Evolutionary conservation across 30 jellyfish, hydroid and myxozoan species (phyloP), one percentile per base, ranked within the genome.

Genomic region (Aurelia coerulea): DNA sequence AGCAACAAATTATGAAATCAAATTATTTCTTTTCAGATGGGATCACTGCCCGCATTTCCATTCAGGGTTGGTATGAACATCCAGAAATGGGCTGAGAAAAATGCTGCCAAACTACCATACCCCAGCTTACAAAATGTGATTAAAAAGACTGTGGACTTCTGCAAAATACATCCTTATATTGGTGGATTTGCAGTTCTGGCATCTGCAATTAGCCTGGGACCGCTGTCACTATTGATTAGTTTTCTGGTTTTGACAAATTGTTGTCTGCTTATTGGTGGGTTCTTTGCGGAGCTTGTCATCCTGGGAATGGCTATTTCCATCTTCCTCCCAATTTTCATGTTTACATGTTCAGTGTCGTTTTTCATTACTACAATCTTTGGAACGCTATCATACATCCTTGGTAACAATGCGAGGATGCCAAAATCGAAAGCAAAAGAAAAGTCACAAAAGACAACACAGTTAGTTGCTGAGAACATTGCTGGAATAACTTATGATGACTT

Each of bases 61-160:
- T 62, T 77, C 66, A 77, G 54, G 52, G 69, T 62, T 77, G 78
- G 78, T 23, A 60, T 77, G 46, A 76, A 39, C 32, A 41, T 77
- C 23, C 33, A 77, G 46, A 77, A n/a, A 32, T 77, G 87, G 87
- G 78, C 78, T 7, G 87, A 77, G 65, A 62, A 77, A 65, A 60
- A 60, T 18, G 29, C 68, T 1, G 78, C 18, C 1, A 13, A 37
- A 12, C 37, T 77, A 46, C 29, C n/a, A 15, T 49, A 34, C 56
- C 87, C 87, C 11, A 14, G 18, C 8, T n/a, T 77, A 19, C 63
- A 60, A 37, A 29, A 60, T 5, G 16, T 34, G 9, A 13, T 42
- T 11, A 59, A 10, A 12, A 17, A 10, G 17, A 13, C 31, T 14
- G 8, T 77, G 33, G 51, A 77, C 14, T 77, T 77, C 64, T 77